Conservation (phyloP, 2,888 invertebrate species). For the Hypomecis atomaria region DNA sequence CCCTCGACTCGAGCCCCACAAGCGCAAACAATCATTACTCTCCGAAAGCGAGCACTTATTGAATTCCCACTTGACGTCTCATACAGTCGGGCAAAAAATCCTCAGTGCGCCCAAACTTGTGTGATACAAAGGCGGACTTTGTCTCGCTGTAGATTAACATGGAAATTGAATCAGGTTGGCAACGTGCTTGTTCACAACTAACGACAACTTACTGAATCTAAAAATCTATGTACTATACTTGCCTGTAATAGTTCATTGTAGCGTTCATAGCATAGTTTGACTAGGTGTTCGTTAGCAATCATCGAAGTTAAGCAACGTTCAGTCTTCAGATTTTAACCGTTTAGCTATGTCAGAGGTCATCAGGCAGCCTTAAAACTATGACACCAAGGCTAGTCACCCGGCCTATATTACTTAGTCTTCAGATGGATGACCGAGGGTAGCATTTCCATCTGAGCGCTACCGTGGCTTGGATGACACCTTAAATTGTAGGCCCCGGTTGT, state of each 20-base stretch:
- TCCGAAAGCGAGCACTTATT: constrained; percentile 36
- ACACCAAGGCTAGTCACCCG: too few species aligned
- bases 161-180: constrained; percentile 73
- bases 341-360: too few species aligned
- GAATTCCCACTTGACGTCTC: constrained; percentile 39
- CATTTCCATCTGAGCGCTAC: too few species aligned
- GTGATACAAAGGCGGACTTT: constrained; percentile 61
- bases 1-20: constrained; percentile 16
- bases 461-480: too few species aligned
- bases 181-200: constrained; percentile 21
- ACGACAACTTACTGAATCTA: background rate
- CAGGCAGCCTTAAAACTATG: too few species aligned
- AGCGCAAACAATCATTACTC: constrained; percentile 28
- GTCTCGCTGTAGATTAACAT: constrained; percentile 70
- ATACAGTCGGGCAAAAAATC: constrained; percentile 49
- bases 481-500: too few species aligned
- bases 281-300: background rate
- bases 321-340: too few species aligned
- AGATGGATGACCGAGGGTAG: too few species aligned
- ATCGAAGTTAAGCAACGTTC: too few species aligned
- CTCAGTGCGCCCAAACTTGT: constrained; percentile 51
- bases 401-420: too few species aligned
- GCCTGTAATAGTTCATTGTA: background rate
- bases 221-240: background rate
- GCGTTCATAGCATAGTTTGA: background rate